phyloP scores from a whole-genome alignment of 1,140 invertebrate species.

The Pectinophora gossypiella region DNA sequence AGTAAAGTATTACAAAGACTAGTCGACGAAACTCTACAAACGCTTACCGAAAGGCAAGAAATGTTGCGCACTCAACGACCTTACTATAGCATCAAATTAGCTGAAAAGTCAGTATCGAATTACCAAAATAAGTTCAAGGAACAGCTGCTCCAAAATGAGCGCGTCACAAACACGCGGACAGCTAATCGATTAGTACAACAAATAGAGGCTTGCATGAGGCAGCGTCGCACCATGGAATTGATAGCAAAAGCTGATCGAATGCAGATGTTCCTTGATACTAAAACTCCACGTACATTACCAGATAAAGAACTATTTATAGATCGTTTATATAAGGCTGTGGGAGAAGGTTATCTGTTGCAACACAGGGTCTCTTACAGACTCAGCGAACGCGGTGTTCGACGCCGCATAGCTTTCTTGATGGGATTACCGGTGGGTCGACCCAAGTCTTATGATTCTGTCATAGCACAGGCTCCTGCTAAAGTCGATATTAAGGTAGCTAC shows the following conservation, averaged over 20 bases:
- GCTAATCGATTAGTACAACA: not conserved
- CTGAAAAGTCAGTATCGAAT: constrained; percentile 35
- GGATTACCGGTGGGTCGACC: constrained; percentile 2
- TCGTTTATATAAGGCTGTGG: not conserved
- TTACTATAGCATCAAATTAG: constrained; percentile 54
- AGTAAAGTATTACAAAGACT: not conserved
- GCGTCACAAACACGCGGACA: not conserved
- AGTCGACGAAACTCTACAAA: constrained; percentile 29
- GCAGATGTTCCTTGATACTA: constrained; percentile 5
- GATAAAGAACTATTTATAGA: constrained; percentile 1
- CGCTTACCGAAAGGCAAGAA: constrained; percentile 41
- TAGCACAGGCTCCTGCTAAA: not conserved
- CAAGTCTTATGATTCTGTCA: constrained; percentile 2
- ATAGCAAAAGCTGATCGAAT: constrained; percentile 16
- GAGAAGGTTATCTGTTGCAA: not conserved
- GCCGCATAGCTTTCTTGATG: constrained; percentile 2
- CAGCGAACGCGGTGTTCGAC: not conserved
- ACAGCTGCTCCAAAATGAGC: constrained; percentile 18
- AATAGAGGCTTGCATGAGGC: not conserved
- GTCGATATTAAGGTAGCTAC: not conserved
- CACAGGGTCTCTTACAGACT: constrained; percentile 1
- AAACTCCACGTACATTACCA: not conserved
- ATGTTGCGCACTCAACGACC: constrained; percentile 41
- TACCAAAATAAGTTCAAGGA: constrained; percentile 24
- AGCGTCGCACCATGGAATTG: not conserved